Evolutionary conservation across 2,888 invertebrate genomes (phyloP), one percentile per base, ranked within the genome.

Genomic region (Polietes domitor): DNA sequence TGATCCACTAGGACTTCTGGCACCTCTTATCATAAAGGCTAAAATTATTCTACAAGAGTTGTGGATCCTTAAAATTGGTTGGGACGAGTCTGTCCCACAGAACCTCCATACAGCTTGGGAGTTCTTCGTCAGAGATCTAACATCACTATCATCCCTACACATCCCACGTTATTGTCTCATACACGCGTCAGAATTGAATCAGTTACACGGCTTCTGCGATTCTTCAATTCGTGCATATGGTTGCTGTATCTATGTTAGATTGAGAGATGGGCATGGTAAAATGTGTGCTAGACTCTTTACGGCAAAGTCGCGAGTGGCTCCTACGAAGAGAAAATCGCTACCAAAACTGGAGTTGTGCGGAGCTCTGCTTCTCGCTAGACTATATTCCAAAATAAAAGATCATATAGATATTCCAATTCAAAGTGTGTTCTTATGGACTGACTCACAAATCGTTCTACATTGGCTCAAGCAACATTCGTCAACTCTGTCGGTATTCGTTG

Each of bases 1-100:
- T 41, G 83, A 83, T 61, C 82, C 82, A 10, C 41, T 83, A 17
- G 81, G 83, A n/a, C 58, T 82, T 19, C 55, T 77, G 19, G 63
- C 79, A 15, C 79, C 74, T 24, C 19, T 80, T 17, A 53, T 83
- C 28, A 70, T 71, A 19, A 83, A 47, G 17, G 43, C 77, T 9
- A 72, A 78, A 78, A 71, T 82, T 1, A 71, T 77, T 12, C 9
- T 81, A n/a, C 76, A 81, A 43, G 77, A 77, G 43, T 17, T 80
- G 6, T 76, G 80, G 76, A 70, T 77, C n/a, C 37, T 82, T 10
- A 74, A 77, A 50, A 7, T 70, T 12, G 47, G 58, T 6, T 70
- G 77, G 71, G 78, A 82, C 61, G 82, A 77, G 74, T 78, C 78
- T n/a, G 50, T 55, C 21, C 53, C 55, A 15, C 70, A 80, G 63